A percentile compares a stretch with the other conserved stretches of the same genome.
These are phyloP conservation scores for Hypsibius dujardini DNA, from an alignment of 1,140 invertebrate genomes.

Conservation along the genomic window DNA sequence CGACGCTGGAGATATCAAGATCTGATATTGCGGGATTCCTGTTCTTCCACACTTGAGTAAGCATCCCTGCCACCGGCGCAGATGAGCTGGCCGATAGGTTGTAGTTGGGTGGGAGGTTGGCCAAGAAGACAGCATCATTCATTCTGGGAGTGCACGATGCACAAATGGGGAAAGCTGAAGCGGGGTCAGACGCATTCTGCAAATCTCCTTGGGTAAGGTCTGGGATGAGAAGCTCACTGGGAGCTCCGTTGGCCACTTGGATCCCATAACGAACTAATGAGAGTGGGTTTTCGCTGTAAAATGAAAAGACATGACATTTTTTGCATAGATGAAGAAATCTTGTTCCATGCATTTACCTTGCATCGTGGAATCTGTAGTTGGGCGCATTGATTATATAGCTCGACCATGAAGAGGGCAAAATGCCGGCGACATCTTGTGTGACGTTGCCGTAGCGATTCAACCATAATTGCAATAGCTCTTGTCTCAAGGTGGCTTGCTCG, in stretches of 20 bases:
- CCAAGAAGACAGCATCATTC: neutral
- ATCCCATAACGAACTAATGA: neutral
- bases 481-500: neutral
- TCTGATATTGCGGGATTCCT: neutral
- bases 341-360: neutral
- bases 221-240: neutral
- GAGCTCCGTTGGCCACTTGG: neutral
- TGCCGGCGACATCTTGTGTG: neutral
- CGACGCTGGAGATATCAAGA: too few relatives aligned
- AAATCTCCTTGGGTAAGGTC: neutral
- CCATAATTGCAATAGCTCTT: conserved; percentile 5
- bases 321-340: neutral
- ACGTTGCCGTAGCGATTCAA: neutral
- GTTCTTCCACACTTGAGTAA: neutral
- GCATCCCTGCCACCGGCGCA: neutral
- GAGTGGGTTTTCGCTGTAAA: neutral
- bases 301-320: neutral
- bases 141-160: neutral
- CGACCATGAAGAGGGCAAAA: neutral
- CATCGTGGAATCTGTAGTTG: neutral
- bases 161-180: neutral
- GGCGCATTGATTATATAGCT: neutral
- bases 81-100: neutral
- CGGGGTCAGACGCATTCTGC: neutral
- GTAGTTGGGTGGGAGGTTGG: neutral